Evolutionary conservation across 1,140 invertebrate species (phyloP).

Genomic region (Zaprionus vittiger): DNA sequence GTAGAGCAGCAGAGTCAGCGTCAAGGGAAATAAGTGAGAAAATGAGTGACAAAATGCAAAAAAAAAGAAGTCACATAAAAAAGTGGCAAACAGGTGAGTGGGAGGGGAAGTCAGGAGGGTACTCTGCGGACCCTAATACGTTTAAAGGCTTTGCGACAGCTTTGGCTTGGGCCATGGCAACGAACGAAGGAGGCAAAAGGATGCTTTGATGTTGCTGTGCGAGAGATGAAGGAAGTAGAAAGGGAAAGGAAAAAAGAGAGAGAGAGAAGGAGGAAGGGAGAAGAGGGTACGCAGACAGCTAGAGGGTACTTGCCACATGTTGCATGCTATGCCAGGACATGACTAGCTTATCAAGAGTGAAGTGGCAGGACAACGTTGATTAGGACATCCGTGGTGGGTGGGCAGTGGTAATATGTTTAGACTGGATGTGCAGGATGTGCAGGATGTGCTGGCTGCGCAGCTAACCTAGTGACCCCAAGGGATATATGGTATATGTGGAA

Average conservation of each 20-base stretch:
- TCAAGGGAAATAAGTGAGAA: background rate
- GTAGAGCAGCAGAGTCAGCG: background rate
- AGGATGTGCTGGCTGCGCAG: constrained; percentile 9
- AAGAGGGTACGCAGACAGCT: background rate
- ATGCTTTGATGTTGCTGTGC: constrained; percentile 63
- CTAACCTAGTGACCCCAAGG: constrained; percentile 67
- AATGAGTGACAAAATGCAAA: constrained; percentile 2
- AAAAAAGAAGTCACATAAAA: constrained; percentile 2
- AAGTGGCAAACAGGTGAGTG: background rate
- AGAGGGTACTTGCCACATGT: constrained; percentile 61
- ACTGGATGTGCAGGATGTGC: constrained; percentile 15
- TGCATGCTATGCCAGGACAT: constrained; percentile 50
- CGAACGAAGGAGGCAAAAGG: constrained; percentile 39
- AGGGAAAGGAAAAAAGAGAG: background rate
- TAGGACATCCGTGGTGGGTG: constrained; percentile 45
- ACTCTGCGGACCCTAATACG: constrained; percentile 53
- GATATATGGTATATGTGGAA: background rate
- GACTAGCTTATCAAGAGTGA: constrained; percentile 38
- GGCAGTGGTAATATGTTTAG: constrained; percentile 12
- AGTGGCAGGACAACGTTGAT: constrained; percentile 44
- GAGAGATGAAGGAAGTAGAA: background rate
- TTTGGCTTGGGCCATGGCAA: constrained; percentile 55
- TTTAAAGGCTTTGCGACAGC: constrained; percentile 76
- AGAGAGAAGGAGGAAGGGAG: background rate
- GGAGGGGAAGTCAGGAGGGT: background rate